These are phyloP conservation scores for Patagioenas fasciata DNA, from an alignment of 2,113 vertebrate genomes.

Conservation along the genomic window DNA sequence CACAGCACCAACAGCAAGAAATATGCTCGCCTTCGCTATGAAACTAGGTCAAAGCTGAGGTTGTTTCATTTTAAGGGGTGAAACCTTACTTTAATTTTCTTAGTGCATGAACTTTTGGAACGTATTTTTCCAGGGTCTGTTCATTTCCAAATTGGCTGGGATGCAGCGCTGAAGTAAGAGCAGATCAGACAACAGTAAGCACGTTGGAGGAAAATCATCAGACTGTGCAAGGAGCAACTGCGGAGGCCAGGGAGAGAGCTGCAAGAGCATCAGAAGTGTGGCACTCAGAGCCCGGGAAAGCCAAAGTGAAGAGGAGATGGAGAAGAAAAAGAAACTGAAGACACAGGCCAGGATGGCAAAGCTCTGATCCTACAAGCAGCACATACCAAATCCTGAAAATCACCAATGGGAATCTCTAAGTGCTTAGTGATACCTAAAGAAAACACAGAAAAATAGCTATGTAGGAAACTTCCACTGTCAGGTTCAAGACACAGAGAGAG, in stretches of 20 bases:
- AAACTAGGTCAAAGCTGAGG: background rate
- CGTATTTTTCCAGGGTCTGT: background rate
- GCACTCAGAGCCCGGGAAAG: background rate
- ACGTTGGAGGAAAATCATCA: background rate
- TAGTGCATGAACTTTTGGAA: background rate
- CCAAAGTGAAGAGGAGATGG: background rate
- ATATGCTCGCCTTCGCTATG: background rate
- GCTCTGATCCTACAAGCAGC: background rate
- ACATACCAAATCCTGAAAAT: background rate
- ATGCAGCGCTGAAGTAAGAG: background rate
- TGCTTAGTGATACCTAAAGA: background rate
- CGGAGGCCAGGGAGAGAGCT: background rate
- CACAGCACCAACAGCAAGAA: background rate
- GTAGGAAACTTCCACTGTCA: background rate
- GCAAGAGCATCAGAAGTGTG: background rate
- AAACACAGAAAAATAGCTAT: background rate
- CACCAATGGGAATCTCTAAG: background rate
- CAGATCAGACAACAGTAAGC: background rate
- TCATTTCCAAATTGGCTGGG: background rate
- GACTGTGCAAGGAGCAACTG: background rate
- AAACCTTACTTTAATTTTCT: background rate
- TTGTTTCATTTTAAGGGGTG: background rate
- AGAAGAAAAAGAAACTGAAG: background rate
- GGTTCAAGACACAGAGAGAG: background rate
- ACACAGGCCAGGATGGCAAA: background rate